These are phyloP conservation scores for Hemiprocne comata DNA, from an alignment of 2,113 vertebrate species.

Conservation along the genomic window DNA sequence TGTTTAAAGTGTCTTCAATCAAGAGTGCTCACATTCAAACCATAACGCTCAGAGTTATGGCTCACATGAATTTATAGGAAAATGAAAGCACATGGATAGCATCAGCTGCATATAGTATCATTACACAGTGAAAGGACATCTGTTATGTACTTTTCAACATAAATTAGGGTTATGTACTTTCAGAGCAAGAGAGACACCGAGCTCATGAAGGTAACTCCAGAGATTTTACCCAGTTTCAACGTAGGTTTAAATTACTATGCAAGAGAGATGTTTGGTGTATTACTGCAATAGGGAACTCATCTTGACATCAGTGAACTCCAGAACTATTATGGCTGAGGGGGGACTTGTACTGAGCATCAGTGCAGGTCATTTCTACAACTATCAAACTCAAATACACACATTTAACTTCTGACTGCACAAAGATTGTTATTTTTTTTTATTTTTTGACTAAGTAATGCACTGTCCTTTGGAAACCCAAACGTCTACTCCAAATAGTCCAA, in stretches of 20 bases:
- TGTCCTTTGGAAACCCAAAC: constrained; percentile 5
- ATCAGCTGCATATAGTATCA: constrained; percentile 7
- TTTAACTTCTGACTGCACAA: not conserved
- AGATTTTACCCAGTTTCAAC: not conserved
- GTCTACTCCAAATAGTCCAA: not conserved
- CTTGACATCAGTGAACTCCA: not conserved
- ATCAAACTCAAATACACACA: not conserved
- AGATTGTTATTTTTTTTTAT: not conserved
- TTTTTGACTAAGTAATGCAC: not conserved
- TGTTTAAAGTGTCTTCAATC: constrained; percentile 42
- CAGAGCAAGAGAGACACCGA: constrained; percentile 7
- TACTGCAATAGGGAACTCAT: not conserved
- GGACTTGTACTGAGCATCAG: not conserved
- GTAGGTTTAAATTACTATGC: constrained; percentile 32
- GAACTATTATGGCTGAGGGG: not conserved
- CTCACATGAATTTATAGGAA: constrained; percentile 16
- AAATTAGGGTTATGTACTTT: constrained; percentile 39
- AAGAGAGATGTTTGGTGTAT: not conserved
- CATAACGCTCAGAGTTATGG: constrained; percentile 14
- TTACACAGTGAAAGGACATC: constrained; percentile 32
- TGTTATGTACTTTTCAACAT: constrained; percentile 44
- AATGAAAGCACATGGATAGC: constrained; percentile 57
- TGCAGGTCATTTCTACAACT: not conserved
- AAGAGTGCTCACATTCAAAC: constrained; percentile 45
- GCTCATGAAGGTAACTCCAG: not conserved